Conservation (phyloP, 2,888 invertebrate species). For the Tinea semifulvella region DNA sequence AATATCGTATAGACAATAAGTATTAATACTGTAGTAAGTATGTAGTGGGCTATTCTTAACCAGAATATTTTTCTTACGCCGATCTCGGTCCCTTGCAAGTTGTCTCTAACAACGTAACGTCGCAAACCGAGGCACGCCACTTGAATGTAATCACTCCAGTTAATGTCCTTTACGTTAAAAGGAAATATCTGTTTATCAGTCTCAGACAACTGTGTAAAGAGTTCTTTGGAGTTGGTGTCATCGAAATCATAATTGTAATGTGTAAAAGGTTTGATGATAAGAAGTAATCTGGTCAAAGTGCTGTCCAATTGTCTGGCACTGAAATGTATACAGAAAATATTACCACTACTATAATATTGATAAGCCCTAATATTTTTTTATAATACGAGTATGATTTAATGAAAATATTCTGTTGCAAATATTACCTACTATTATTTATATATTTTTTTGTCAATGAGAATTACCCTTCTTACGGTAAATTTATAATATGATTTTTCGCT, state of each 20-base stretch:
- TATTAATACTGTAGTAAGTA: not conserved
- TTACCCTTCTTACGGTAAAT: no score
- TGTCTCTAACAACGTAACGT: constrained; percentile 18
- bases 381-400: no score
- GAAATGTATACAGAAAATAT: no score
- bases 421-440: no score
- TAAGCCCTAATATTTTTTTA: no score
- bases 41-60: constrained; percentile 4
- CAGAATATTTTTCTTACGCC: constrained; percentile 16
- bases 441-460: no score
- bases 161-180: constrained; percentile 16
- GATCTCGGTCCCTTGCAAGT: constrained; percentile 13
- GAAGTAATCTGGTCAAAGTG: constrained; percentile 14
- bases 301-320: constrained; percentile 17
- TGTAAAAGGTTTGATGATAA: constrained; percentile 13
- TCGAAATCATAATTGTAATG: constrained; percentile 14
- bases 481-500: no score
- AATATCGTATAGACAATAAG: not conserved
- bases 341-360: no score
- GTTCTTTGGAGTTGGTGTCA: constrained; percentile 14
- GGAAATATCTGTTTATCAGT: constrained; percentile 17
- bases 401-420: no score
- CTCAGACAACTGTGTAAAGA: constrained; percentile 13
- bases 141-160: constrained; percentile 12
- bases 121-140: constrained; percentile 17